Evolutionary conservation across 2,888 invertebrate species (phyloP).

Genomic region (Cosmia pyralina): DNA sequence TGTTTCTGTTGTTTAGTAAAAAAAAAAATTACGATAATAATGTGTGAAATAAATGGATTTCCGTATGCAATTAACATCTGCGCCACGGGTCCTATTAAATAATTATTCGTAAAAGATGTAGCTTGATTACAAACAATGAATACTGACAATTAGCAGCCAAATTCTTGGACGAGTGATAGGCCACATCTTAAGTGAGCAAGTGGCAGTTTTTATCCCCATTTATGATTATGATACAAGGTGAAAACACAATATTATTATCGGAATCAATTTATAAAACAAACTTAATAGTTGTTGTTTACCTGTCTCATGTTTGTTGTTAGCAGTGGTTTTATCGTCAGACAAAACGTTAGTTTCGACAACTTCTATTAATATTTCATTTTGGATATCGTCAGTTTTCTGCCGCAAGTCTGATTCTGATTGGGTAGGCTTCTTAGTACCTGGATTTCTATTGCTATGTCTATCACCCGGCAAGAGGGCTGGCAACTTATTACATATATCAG

Average conservation of each 20-base stretch:
- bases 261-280: background rate
- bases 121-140: background rate
- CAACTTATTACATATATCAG: slow-evolving; percentile 89
- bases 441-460: slow-evolving; percentile 84
- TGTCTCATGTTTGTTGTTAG: slow-evolving; percentile 87
- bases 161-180: background rate
- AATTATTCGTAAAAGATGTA: background rate
- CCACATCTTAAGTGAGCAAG: background rate
- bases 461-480: slow-evolving; percentile 84
- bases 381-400: slow-evolving; percentile 90
- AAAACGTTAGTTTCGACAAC: slow-evolving; percentile 92
- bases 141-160: background rate
- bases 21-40: background rate
- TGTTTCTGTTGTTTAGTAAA: background rate
- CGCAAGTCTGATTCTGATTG: slow-evolving; percentile 87
- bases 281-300: slow-evolving; percentile 70
- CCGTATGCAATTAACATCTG: background rate
- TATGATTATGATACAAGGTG: too few relatives aligned
- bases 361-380: slow-evolving; percentile 92
- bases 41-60: background rate
- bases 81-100: background rate
- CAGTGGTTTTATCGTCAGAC: slow-evolving; percentile 88
- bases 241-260: background rate
- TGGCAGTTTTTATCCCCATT: background rate
- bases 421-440: slow-evolving; percentile 85